phyloP scores from a whole-genome alignment of 1,140 invertebrate species.

The Globodera ellingtonae region DNA sequence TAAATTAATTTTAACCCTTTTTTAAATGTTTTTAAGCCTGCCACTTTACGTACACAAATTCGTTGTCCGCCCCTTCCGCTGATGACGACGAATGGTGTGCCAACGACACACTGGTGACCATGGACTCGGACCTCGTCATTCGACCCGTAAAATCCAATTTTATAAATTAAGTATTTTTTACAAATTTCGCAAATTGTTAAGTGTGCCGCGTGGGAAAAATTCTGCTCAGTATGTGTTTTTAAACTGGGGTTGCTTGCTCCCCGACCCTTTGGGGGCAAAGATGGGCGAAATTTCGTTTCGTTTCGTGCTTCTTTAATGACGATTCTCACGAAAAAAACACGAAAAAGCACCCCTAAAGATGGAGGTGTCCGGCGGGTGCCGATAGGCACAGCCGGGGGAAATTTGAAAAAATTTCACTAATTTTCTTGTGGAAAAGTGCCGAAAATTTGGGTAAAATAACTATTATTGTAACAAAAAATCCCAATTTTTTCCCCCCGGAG shows the following conservation, averaged over 20 bases:
- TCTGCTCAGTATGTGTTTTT: conserved; percentile 13
- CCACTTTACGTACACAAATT: conserved; percentile 28
- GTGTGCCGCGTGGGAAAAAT: conserved; percentile 29
- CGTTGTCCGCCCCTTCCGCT: not conserved
- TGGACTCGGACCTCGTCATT: not conserved
- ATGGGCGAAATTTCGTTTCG: too few species aligned
- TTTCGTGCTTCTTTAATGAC: too few species aligned
- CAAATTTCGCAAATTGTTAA: not conserved
- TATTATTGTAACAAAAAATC: too few species aligned
- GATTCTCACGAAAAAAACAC: too few species aligned
- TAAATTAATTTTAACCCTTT: not conserved
- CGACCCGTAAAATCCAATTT: not conserved
- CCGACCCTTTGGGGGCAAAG: too few species aligned
- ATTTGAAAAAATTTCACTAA: too few species aligned
- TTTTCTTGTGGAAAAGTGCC: too few species aligned
- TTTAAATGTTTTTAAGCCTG: not conserved
- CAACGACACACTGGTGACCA: conserved; percentile 16
- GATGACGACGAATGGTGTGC: conserved; percentile 26
- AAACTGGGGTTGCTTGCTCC: not conserved
- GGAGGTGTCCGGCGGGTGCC: too few species aligned
- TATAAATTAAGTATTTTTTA: not conserved
- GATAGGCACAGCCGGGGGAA: too few species aligned
- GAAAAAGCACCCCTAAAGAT: too few species aligned
- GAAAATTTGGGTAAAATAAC: too few species aligned
- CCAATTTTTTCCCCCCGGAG: too few species aligned